Evolutionary conservation across 2,113 vertebrate genomes (phyloP).

Genomic region (Platichthys stellatus): DNA sequence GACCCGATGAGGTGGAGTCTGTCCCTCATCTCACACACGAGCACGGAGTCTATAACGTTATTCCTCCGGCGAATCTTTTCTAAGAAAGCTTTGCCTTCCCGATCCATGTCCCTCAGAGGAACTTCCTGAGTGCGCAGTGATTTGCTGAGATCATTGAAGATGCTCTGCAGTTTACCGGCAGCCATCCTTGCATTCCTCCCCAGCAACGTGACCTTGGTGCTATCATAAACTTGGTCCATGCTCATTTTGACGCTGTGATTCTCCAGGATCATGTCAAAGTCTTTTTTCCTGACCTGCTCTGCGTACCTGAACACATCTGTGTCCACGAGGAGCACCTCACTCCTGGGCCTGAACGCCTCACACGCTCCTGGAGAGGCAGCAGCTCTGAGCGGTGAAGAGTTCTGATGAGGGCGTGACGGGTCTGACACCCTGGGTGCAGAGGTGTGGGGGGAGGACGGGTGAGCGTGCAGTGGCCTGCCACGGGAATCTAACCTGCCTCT

Average conservation of each 20-base stretch:
- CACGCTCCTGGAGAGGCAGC: not conserved
- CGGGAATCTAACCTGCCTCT: not conserved
- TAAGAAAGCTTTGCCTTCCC: not conserved
- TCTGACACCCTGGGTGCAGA: not conserved
- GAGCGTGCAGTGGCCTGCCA: not conserved
- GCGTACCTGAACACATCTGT: conserved; percentile 54
- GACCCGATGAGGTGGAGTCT: conserved; percentile 69
- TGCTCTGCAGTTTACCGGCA: not conserved
- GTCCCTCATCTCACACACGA: conserved; percentile 9
- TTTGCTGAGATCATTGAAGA: conserved; percentile 15
- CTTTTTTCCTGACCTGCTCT: not conserved
- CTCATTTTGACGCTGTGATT: not conserved
- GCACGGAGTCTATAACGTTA: conserved; percentile 18
- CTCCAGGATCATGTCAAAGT: not conserved
- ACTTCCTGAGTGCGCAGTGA: conserved; percentile 69
- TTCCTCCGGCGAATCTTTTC: fast-evolving
- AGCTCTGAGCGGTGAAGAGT: fast-evolving
- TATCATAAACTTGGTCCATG: fast-evolving
- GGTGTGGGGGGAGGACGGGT: not conserved
- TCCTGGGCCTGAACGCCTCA: not conserved
- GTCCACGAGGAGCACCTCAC: conserved; percentile 38
- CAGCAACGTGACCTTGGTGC: conserved; percentile 11
- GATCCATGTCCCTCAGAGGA: conserved; percentile 7
- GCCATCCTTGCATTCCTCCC: conserved; percentile 16
- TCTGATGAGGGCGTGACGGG: not conserved